Conservation (phyloP, 2,888 invertebrate genomes). For the Lasioglossum villosulum region DNA sequence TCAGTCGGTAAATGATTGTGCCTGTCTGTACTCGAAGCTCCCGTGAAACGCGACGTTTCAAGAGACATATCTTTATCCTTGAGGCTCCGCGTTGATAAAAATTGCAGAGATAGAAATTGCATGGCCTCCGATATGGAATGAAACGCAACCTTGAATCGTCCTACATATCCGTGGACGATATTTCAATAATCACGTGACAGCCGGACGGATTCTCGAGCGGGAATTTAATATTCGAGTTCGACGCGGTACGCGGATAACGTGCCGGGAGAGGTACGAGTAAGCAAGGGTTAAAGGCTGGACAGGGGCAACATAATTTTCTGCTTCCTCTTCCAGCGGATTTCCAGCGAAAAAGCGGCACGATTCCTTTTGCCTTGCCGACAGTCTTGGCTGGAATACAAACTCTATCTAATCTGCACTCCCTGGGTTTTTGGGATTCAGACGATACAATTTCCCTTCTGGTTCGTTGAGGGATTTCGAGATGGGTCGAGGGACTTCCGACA, state of each 20-base stretch:
- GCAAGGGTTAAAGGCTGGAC: constrained; percentile 16
- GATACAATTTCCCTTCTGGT: constrained; percentile 19
- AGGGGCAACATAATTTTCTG: constrained; percentile 24
- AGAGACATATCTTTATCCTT: background rate
- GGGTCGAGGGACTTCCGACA: background rate
- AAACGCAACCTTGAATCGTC: background rate
- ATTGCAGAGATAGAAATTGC: background rate
- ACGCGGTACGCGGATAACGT: background rate
- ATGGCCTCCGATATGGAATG: background rate
- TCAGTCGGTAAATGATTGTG: background rate
- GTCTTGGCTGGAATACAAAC: constrained; percentile 18
- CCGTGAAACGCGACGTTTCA: background rate
- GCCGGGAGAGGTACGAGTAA: background rate
- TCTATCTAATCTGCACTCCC: constrained; percentile 20
- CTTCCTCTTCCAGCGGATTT: constrained; percentile 17
- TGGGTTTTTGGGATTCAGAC: background rate
- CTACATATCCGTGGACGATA: background rate
- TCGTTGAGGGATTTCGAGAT: constrained; percentile 2
- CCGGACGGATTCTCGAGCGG: background rate
- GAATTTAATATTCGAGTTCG: constrained; percentile 14
- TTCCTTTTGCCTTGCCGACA: constrained; percentile 20
- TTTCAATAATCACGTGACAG: background rate
- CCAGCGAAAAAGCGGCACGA: constrained; percentile 31
- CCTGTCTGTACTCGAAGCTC: background rate
- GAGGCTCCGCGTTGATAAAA: background rate